phyloP scores from a whole-genome alignment of 2,797 vertebrate genomes.

The Cossypha dichroa region DNA sequence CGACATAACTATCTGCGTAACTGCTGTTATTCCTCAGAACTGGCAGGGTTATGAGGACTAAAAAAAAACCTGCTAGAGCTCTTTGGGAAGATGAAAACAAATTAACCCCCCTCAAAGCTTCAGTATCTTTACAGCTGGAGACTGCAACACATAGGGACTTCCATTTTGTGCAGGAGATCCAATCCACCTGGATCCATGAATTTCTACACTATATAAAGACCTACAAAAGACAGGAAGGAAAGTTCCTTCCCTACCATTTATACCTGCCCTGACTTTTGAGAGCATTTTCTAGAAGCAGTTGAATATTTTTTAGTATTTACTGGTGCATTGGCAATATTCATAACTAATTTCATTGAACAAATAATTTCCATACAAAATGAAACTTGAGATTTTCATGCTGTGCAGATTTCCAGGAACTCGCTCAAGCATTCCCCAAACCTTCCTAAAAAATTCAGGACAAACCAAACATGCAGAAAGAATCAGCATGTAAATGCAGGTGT shows the following conservation, averaged over 20 bases:
- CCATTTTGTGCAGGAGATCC: not conserved
- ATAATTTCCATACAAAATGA: not conserved
- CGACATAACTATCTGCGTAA: conserved; percentile 30
- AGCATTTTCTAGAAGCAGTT: not conserved
- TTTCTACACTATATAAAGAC: not conserved
- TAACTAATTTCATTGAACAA: not conserved
- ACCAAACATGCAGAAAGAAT: not conserved
- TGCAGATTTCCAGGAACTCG: not conserved
- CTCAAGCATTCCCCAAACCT: not conserved
- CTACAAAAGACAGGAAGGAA: not conserved
- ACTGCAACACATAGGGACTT: not conserved
- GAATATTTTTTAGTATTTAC: not conserved
- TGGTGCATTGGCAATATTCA: not conserved
- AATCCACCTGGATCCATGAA: not conserved
- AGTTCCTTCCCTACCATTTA: not conserved
- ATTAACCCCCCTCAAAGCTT: not conserved
- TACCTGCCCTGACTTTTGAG: not conserved
- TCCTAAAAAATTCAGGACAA: not conserved
- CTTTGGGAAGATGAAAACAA: conserved; percentile 31
- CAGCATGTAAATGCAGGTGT: not conserved
- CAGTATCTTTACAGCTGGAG: not conserved
- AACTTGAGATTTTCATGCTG: not conserved
- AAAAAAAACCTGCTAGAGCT: not conserved
- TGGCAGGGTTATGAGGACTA: conserved; percentile 31
- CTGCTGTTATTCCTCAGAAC: conserved; percentile 21